These are phyloP conservation scores for Tetranychus truncatus DNA, from an alignment of 2,888 invertebrate species.

Conservation along the genomic window DNA sequence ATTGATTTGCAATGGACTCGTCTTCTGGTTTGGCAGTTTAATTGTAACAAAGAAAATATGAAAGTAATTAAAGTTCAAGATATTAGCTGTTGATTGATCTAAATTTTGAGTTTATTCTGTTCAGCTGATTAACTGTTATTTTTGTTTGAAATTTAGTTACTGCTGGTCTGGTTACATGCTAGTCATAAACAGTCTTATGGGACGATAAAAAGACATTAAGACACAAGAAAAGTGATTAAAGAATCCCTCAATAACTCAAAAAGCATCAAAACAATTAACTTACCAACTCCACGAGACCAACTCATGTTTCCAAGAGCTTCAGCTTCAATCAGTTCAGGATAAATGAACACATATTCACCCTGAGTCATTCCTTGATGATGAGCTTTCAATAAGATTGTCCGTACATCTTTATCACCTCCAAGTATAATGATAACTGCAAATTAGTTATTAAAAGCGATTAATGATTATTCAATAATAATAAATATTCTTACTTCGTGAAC, in stretches of 20 bases:
- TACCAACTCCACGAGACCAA: constrained; percentile 26
- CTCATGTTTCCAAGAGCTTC: constrained; percentile 27
- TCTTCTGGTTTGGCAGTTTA: constrained; percentile 12
- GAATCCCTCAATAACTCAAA: background rate
- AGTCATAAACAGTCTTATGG: too few relatives aligned
- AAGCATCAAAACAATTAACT: background rate
- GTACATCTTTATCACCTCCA: constrained; percentile 26
- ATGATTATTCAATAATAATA: background rate
- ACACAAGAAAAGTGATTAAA: too few relatives aligned
- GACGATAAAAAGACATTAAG: too few relatives aligned
- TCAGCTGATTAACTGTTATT: too few relatives aligned
- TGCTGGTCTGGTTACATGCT: too few relatives aligned
- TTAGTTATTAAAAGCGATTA: too few relatives aligned
- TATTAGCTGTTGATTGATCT: too few relatives aligned
- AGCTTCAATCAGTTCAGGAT: constrained; percentile 26
- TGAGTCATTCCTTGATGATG: constrained; percentile 24
- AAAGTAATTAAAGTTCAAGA: too few relatives aligned
- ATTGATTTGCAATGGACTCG: constrained; percentile 9
- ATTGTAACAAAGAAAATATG: too few relatives aligned
- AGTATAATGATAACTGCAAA: constrained; percentile 26
- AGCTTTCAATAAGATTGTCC: constrained; percentile 26
- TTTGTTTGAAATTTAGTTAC: too few relatives aligned
- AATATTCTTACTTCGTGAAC: constrained; percentile 24
- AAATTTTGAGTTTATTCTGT: too few relatives aligned
- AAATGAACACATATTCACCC: constrained; percentile 26